Percentiles rank a stretch among this genome's conserved stretches.
phyloP scores from a whole-genome alignment of 2,797 vertebrate genomes.

The Spizella passerina region DNA sequence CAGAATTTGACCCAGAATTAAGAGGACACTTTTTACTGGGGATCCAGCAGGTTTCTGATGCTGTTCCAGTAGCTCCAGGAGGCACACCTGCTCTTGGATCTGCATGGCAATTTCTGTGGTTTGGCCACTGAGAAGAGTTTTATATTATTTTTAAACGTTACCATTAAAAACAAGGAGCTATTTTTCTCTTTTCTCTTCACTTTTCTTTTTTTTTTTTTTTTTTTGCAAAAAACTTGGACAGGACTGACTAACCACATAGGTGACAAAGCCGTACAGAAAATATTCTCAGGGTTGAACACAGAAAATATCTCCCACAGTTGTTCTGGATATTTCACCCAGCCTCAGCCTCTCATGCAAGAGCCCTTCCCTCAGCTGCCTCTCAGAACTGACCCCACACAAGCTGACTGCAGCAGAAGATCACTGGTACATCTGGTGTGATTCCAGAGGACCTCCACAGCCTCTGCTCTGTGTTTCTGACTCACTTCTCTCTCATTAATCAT shows the following conservation, averaged over 20 bases:
- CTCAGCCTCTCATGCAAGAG: neutral
- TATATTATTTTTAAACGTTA: neutral
- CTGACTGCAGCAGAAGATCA: rapidly evolving
- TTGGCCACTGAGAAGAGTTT: slow-evolving; percentile 36
- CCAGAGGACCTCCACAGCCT: neutral
- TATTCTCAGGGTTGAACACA: neutral
- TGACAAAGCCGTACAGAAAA: neutral
- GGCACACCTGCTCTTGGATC: slow-evolving; percentile 66
- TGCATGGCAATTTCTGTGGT: slow-evolving; percentile 65
- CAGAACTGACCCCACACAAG: neutral
- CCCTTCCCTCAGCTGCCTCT: neutral
- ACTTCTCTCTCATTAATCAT: neutral
- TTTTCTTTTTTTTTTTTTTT: neutral
- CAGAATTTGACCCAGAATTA: slow-evolving; percentile 55
- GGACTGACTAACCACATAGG: neutral
- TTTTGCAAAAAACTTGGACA: neutral
- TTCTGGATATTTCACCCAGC: neutral
- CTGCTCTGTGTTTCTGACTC: neutral
- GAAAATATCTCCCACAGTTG: neutral
- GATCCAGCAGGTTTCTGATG: slow-evolving; percentile 59
- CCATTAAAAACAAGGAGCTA: neutral
- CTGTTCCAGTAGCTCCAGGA: slow-evolving; percentile 68
- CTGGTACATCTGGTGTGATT: neutral
- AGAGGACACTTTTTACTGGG: slow-evolving; percentile 22
- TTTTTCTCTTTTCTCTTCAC: neutral